Percentiles rank a stretch among this genome's conserved stretches.
Evolutionary conservation across 2,888 invertebrate genomes (phyloP).

Genomic region (Chamaedrilus cognettii): DNA sequence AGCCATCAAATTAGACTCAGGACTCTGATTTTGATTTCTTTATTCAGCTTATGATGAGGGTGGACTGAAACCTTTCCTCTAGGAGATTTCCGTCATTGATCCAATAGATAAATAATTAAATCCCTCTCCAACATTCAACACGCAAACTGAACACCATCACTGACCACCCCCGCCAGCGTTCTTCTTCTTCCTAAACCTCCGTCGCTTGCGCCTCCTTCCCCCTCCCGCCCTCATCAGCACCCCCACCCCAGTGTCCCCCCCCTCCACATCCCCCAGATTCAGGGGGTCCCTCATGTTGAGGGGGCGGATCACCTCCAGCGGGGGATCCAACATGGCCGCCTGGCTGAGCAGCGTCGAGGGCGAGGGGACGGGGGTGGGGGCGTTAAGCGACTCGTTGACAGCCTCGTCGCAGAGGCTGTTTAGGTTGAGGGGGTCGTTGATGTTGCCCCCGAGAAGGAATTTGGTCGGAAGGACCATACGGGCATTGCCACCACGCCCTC

Average conservation of each 20-base stretch:
- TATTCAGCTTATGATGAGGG: too few species aligned
- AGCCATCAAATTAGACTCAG: too few species aligned
- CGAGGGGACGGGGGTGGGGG: conserved; percentile 90
- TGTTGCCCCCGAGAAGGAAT: conserved; percentile 92
- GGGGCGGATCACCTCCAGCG: conserved; percentile 84
- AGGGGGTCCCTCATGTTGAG: conserved; percentile 90
- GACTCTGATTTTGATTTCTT: too few species aligned
- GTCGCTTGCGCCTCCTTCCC: neutral
- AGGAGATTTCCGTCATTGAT: too few species aligned
- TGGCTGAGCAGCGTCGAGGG: conserved; percentile 62
- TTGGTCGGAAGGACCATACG: conserved; percentile 82
- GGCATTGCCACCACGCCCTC: conserved; percentile 13
- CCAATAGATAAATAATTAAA: too few species aligned
- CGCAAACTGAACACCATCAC: conserved; percentile 6
- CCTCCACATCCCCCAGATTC: conserved; percentile 67
- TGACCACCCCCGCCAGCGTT: neutral
- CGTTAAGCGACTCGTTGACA: conserved; percentile 64
- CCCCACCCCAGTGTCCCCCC: conserved; percentile 38
- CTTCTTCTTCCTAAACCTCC: conserved; percentile 38
- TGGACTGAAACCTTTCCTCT: too few species aligned
- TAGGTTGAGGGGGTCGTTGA: conserved; percentile 90
- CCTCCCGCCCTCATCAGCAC: neutral
- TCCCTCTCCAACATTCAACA: neutral
- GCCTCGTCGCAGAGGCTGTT: conserved; percentile 74
- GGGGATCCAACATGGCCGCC: conserved; percentile 85